phyloP scores from a whole-genome alignment of 2,113 vertebrate species.

The Anseranas semipalmata region DNA sequence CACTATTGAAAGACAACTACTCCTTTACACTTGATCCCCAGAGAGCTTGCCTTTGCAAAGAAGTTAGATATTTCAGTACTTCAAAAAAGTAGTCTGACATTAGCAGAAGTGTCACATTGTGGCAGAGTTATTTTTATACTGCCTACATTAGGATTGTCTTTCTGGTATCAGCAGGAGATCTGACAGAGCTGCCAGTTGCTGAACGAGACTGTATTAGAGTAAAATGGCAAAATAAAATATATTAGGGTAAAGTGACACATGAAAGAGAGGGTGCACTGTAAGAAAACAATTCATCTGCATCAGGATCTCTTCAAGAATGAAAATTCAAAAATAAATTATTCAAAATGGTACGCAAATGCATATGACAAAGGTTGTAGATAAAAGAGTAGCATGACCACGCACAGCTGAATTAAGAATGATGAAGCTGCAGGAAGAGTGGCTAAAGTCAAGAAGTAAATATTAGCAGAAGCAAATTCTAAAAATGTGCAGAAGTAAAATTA shows the following conservation, averaged over 20 bases:
- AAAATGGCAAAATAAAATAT: neutral
- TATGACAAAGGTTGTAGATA: neutral
- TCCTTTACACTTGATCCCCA: neutral
- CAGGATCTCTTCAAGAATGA: neutral
- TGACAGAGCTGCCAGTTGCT: neutral
- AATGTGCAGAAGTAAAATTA: neutral
- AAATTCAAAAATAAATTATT: neutral
- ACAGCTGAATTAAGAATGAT: neutral
- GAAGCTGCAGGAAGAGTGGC: neutral
- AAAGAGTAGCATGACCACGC: neutral
- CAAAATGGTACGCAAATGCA: neutral
- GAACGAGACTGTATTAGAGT: neutral
- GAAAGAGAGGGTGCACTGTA: neutral
- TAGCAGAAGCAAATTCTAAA: neutral
- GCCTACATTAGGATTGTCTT: neutral
- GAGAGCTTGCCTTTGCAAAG: neutral
- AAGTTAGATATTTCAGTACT: conserved; percentile 7
- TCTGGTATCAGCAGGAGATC: neutral
- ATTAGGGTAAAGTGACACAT: neutral
- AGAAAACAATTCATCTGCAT: neutral
- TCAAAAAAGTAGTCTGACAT: conserved; percentile 29
- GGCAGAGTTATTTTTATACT: conserved; percentile 22
- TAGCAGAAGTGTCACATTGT: neutral
- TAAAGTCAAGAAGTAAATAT: neutral
- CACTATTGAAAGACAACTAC: neutral